Evolutionary conservation across 2,888 invertebrate species (phyloP).

Genomic region (Ephialtes manifestator): DNA sequence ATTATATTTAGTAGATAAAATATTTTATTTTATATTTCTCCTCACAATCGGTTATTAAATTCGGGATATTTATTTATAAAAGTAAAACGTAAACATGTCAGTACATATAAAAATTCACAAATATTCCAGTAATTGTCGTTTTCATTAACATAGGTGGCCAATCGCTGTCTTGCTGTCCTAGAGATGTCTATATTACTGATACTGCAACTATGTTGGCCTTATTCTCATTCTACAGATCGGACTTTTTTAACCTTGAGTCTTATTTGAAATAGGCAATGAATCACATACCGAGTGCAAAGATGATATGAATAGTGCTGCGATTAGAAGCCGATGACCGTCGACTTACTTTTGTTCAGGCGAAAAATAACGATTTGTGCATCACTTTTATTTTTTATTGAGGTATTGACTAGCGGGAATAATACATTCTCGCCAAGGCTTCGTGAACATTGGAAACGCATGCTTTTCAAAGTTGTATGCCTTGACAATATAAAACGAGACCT

Average conservation of each 20-base stretch:
- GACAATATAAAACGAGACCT: constrained; percentile 46
- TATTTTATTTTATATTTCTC: too few species aligned
- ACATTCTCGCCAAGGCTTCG: constrained; percentile 14
- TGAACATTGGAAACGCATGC: background rate
- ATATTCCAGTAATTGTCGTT: background rate
- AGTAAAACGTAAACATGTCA: background rate
- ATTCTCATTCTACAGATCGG: constrained; percentile 45
- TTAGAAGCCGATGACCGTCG: background rate
- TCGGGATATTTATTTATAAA: background rate
- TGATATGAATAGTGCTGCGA: background rate
- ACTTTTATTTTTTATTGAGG: background rate
- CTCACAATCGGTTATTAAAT: background rate
- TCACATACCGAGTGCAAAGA: background rate
- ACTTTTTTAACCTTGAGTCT: constrained; percentile 44
- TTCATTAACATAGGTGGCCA: background rate
- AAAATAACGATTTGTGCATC: background rate
- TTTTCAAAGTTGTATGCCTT: constrained; percentile 44
- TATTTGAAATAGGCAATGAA: constrained; percentile 34
- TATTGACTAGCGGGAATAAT: constrained; percentile 1
- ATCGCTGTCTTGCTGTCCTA: background rate
- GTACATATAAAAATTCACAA: background rate
- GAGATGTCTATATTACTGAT: background rate
- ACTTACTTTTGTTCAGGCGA: background rate
- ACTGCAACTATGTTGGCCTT: constrained; percentile 34
- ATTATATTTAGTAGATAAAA: too few species aligned